Base-by-base conservation (phyloP, 2,797 vertebrate species). In the Thunnus albacares region DNA sequence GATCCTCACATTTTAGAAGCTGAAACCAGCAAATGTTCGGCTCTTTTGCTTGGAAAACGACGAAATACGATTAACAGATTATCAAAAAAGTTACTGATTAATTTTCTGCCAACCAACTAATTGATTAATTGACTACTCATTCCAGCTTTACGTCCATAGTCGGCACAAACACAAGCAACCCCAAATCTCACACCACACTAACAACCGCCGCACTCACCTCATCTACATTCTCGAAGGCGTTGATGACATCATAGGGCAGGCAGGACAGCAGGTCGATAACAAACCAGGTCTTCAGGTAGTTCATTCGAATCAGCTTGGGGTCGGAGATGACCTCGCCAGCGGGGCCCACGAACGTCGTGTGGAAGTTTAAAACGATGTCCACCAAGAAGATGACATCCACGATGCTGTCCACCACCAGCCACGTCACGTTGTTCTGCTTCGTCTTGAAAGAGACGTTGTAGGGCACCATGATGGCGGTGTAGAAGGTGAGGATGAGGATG, bases 251-350 rank as follows among this genome's bases (percentile, higher is more conserved):
- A 55, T 99, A 99, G 0, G 98, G 98, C 93, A 99, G 95, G 82
- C 98, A 99, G 79, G 98, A 99, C 70, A 99, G 96, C 86, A 99
- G 96, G 92, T 99, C 98, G 3, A 99, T 99, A 69, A 99, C 97
- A 85, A 99, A 99, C 98, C 98, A 99, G 1, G 98, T 99, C 96
- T 99, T 99, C 96, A 99, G 85, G 95, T 99, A 99, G 95, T 99
- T 99, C 98, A 99, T 99, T 18, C 98, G 97, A 71, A 99, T 99
- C 78, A 99, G 96, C 84, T 99, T 99, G 75, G 98, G 98, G 94
- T 99, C 98, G 0, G 98, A 99, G 93, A 99, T 99, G 77, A 99
- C 98, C 89, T 99, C 98, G 56, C 98, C 98, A 0, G 97, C 98
- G 0, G 98, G 98, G 10, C 98, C 98, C n/a, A 99, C 98, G 35